These are phyloP conservation scores for Lepus timidus DNA, from an alignment of 2,113 vertebrate genomes.

Conservation along the genomic window DNA sequence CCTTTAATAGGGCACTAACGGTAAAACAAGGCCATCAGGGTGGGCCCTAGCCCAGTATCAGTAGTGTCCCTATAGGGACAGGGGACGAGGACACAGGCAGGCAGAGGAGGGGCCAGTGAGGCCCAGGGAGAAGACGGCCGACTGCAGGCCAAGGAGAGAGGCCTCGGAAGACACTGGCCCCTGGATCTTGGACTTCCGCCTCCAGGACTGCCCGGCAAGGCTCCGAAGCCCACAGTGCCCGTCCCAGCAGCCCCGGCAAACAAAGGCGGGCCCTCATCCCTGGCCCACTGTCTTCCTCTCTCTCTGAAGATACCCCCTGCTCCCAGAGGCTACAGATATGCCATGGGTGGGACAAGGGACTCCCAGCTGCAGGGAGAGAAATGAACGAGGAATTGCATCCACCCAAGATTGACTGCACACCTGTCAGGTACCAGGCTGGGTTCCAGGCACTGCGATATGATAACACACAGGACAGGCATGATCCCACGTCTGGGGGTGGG, in stretches of 20 bases:
- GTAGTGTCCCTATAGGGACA: neutral
- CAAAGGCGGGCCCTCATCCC: rapidly evolving
- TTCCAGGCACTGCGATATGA: neutral
- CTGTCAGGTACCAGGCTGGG: neutral
- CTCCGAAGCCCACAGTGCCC: too few relatives aligned
- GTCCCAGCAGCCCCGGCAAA: neutral
- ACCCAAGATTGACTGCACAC: neutral
- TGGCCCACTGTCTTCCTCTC: neutral
- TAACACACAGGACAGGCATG: neutral
- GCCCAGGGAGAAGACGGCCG: rapidly evolving
- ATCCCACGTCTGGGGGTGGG: neutral
- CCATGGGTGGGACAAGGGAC: rapidly evolving
- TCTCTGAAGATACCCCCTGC: neutral
- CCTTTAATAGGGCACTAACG: neutral
- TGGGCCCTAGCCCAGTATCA: neutral
- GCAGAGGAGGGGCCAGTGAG: neutral
- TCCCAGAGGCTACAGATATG: neutral
- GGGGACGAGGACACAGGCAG: neutral
- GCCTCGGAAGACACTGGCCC: neutral
- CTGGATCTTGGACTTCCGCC: neutral
- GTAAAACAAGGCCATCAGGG: neutral
- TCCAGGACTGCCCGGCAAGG: too few relatives aligned
- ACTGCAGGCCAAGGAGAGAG: neutral
- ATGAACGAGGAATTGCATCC: neutral
- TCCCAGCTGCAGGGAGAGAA: neutral